Base-by-base conservation (phyloP, 1,140 invertebrate genomes). In the Drosophila truncata region DNA sequence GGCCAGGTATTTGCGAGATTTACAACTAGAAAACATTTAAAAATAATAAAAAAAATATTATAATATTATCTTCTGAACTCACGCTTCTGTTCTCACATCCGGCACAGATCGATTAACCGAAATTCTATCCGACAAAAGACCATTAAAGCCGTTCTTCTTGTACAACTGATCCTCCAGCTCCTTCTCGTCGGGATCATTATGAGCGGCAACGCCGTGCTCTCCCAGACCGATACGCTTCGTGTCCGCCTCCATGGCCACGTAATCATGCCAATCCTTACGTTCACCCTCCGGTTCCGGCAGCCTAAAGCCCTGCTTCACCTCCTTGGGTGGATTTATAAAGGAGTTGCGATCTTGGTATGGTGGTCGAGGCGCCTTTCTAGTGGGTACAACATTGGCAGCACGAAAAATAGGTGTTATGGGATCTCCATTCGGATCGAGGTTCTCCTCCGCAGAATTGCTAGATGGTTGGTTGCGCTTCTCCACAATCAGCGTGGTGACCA, bases 111-210 rank as follows among this genome's bases (percentile, higher is more conserved):
- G 94, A 92, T 97, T 95, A 6, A 97, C 57, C 0, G 96, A 95
- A 55, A 98, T 97, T 63, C 94, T 94, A 91, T 98, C 97, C 66
- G 96, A 97, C n/a, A 96, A 94, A 7, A 95, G 94, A 0, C 95
- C 97, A 93, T 97, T 97, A 78, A 97, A 98, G 14, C 97, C 97
- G 92, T 98, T 98, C 33, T 94, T 94, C 82, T 94, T 94, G 87
- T 96, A 97, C 2, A 97, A 80, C 71, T 94, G 91, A 31, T 94
- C 93, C 33, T 94, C 94, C 11, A 87, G 23, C 14, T 93, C 93
- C 18, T 95, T 94, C 27, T 93, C 80, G 3, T 55, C 20, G 4
- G 59, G 44, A 65, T 94, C 87, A 1, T 94, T 93, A 4, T 90
- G 55, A 4, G 95, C 95, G 6, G 96, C 93, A 60, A 91, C 87